Evolutionary conservation across 2,797 vertebrate genomes (phyloP), one percentile per base, ranked within the genome.

Genomic region (Staurois parvus): DNA sequence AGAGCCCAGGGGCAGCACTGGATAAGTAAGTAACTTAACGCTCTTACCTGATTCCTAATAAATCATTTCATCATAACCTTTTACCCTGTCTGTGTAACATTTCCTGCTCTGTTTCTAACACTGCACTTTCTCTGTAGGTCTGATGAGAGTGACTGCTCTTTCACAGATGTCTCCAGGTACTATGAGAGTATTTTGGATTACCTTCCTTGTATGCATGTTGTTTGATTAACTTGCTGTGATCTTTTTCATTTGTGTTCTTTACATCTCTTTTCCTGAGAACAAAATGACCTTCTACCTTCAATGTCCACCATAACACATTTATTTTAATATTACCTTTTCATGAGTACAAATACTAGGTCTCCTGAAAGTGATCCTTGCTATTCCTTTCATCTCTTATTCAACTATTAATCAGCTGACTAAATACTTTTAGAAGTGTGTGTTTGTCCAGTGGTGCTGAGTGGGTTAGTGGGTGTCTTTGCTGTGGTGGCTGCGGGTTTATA

Each of bases 61-160:
- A 42, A 21, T n/a, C 37, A 64, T 8, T 72, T 70, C 29, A 74
- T 26, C 79, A 24, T 69, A 1, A 3, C 40, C 24, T 52, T 42
- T 72, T 9, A 8, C 21, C 3, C 62, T 84, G 82, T 74, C 68
- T 87, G 64, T 85, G 79, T 89, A 73, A 88, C 88, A 89, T 81
- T 86, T 87, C 72, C 82, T 42, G 32, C 81, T 67, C 13, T 79
- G 59, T 76, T 81, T 84, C 75, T 85, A 78, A 83, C 40, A 91
- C 91, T 90, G 92, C 87, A 91, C 89, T 91, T 88, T 79, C 30
- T 89, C 88, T 89, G 59, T 96, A 99, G 98, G 98, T 99, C 97
- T 92, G 98, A 99, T 95, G 98, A 99, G 97, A 99, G 97, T 95
- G 98, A 99, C 95, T 98, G 97, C 96, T 99, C 97, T 96, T 95